A percentile compares a stretch with the other conserved stretches of the same genome.
phyloP scores from a whole-genome alignment of 1,140 invertebrate species.

The Agrilus planipennis region DNA sequence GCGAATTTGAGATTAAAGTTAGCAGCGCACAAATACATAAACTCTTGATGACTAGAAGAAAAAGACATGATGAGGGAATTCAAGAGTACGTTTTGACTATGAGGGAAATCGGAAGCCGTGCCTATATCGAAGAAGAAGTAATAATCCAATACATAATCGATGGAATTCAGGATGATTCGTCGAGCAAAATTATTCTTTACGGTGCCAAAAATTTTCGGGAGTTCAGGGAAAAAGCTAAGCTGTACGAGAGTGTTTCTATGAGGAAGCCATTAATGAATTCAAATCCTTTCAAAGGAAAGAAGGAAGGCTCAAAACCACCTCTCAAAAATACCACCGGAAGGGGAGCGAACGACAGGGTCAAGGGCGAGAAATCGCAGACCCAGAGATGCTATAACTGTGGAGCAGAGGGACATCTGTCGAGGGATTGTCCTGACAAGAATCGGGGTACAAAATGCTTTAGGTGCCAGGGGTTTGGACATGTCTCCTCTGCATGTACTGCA shows the following conservation, averaged over 20 bases:
- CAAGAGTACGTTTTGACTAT: slow-evolving; percentile 1
- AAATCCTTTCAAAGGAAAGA: neutral
- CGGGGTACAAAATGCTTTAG: slow-evolving; percentile 6
- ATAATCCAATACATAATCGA: neutral
- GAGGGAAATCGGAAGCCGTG: neutral
- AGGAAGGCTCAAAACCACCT: no score
- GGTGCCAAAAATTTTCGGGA: neutral
- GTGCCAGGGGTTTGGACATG: slow-evolving; percentile 6
- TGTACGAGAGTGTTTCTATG: neutral
- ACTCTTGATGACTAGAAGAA: neutral
- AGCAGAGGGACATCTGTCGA: neutral
- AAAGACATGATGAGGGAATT: neutral
- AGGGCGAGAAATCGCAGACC: neutral
- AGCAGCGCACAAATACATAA: slow-evolving; percentile 6
- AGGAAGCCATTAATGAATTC: neutral
- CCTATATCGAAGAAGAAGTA: neutral
- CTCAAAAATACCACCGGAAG: no score
- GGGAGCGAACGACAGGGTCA: neutral
- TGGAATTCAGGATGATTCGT: neutral
- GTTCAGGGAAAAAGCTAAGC: neutral
- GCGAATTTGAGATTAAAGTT: slow-evolving; percentile 4
- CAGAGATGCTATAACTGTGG: slow-evolving; percentile 1
- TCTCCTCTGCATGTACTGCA: slow-evolving; percentile 7
- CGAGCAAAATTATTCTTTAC: slow-evolving; percentile 1
- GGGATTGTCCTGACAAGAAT: slow-evolving; percentile 1